Evolutionary conservation across 2,888 invertebrate species (phyloP).

Genomic region (Hipparchia semele): DNA sequence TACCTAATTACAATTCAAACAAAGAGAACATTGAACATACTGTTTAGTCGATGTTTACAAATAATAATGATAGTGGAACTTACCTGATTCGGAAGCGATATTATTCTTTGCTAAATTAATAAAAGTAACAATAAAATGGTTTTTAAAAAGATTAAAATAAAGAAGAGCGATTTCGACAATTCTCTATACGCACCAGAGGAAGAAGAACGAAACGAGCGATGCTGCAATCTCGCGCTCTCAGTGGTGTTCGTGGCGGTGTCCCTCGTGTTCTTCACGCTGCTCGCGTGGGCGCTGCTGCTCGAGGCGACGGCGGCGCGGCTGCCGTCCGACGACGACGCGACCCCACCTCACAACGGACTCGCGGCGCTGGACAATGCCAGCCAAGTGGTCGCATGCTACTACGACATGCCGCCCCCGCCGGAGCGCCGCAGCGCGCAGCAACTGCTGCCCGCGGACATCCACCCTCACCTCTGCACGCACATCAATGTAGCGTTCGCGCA

Average conservation of each 20-base stretch:
- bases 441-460: conserved; percentile 83
- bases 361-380: background rate
- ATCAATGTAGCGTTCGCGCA: conserved; percentile 90
- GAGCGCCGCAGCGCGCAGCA: conserved; percentile 37
- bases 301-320: background rate
- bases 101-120: background rate
- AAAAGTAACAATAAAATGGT: conserved; percentile 21
- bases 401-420: conserved; percentile 78
- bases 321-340: background rate
- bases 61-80: background rate
- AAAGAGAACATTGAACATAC: background rate
- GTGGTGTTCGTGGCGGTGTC: background rate
- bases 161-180: conserved; percentile 1
- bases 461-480: conserved; percentile 91
- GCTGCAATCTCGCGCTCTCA: background rate
- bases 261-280: background rate
- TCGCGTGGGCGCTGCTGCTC: conserved; percentile 1
- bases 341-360: background rate
- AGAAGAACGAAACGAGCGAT: background rate
- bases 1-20: background rate
- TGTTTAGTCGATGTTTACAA: background rate
- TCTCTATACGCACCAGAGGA: background rate
- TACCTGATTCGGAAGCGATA: no score
- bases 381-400: conserved; percentile 86
- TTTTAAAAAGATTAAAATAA: conserved; percentile 23